Evolutionary conservation across 2,113 vertebrate genomes (phyloP).

Genomic region (Junco hyemalis): DNA sequence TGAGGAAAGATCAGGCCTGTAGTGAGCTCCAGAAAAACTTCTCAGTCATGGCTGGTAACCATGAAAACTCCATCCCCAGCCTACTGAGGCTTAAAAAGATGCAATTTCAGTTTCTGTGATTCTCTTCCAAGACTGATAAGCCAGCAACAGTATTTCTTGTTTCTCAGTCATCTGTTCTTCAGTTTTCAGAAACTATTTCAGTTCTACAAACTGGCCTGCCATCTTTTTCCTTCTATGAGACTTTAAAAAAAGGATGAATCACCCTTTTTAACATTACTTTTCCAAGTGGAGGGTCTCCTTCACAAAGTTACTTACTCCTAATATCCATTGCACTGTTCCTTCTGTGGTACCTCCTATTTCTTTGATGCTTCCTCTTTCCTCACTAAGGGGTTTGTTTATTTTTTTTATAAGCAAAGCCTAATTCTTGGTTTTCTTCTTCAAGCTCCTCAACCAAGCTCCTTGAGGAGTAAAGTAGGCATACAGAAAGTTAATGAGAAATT

Average conservation of each 20-base stretch:
- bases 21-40: constrained; percentile 8
- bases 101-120: constrained; percentile 19
- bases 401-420: background rate
- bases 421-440: background rate
- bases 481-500: constrained; percentile 61
- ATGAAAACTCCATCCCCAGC: constrained; percentile 11
- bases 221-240: background rate
- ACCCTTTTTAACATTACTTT: background rate
- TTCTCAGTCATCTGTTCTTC: constrained; percentile 37
- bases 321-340: background rate
- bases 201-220: constrained; percentile 1
- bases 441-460: background rate
- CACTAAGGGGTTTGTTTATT: background rate
- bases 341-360: background rate
- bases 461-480: background rate
- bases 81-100: constrained; percentile 15
- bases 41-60: constrained; percentile 24
- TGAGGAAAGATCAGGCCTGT: background rate
- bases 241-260: background rate
- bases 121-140: constrained; percentile 44
- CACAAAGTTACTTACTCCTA: background rate
- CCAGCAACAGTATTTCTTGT: background rate
- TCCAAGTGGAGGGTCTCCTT: background rate
- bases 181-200: constrained; percentile 29
- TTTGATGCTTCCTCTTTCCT: background rate